A percentile compares a stretch with the other conserved stretches of the same genome.
Conservation (phyloP, 2,113 vertebrate species). For the Tachycineta bicolor region DNA sequence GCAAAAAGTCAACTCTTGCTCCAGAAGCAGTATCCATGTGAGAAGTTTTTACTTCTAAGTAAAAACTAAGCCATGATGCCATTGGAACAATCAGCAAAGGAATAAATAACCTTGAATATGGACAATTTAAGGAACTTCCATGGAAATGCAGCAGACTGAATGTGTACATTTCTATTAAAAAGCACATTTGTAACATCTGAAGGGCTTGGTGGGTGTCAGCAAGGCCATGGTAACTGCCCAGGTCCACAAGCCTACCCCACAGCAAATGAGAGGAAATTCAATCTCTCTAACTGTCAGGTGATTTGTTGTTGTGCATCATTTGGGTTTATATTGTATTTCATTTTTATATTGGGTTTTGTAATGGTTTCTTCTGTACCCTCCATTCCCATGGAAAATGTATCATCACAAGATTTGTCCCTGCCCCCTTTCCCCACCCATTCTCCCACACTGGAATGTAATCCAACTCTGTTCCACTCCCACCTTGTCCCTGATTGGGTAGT, state of each 20-base stretch:
- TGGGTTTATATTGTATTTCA: too few relatives aligned
- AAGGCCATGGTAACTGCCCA: neutral
- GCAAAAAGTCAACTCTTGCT: neutral
- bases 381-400: too few relatives aligned
- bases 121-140: neutral
- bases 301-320: too few relatives aligned
- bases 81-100: neutral
- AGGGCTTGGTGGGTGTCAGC: neutral
- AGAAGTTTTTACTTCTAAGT: neutral
- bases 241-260: too few relatives aligned
- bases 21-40: neutral
- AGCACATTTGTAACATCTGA: neutral
- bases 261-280: neutral
- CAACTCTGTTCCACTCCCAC: too few relatives aligned
- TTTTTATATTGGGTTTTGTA: too few relatives aligned
- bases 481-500: too few relatives aligned
- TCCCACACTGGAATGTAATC: too few relatives aligned
- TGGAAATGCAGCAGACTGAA: neutral
- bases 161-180: neutral
- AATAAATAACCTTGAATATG: neutral
- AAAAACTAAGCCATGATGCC: neutral
- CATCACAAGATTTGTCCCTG: too few relatives aligned
- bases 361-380: too few relatives aligned
- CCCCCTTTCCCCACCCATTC: too few relatives aligned
- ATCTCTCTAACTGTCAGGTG: neutral